Evolutionary conservation across 2,797 vertebrate genomes (phyloP).

Genomic region (Tadarida brasiliensis): DNA sequence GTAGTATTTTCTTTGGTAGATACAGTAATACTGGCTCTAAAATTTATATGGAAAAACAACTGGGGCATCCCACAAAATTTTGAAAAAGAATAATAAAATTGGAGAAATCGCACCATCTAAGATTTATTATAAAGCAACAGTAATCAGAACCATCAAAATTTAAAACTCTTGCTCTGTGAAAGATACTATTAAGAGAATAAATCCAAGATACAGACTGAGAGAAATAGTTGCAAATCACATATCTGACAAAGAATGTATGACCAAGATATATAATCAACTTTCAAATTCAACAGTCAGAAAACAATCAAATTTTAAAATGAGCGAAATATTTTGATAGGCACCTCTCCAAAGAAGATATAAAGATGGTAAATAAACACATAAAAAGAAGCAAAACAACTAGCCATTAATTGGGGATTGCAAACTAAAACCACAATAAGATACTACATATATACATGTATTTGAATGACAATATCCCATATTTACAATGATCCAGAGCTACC

Average conservation of each 20-base stretch:
- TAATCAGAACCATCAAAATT: slow-evolving; percentile 35
- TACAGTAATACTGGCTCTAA: background rate
- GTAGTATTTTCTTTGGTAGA: background rate
- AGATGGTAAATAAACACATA: background rate
- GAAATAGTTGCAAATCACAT: slow-evolving; percentile 31
- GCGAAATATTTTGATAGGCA: background rate
- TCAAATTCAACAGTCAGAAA: slow-evolving; percentile 8
- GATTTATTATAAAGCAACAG: slow-evolving; percentile 38
- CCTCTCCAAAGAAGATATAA: slow-evolving; percentile 5
- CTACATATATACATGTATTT: background rate
- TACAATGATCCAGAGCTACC: background rate
- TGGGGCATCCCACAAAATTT: background rate
- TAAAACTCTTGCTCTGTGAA: background rate
- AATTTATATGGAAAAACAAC: background rate
- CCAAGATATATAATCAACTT: slow-evolving; percentile 18
- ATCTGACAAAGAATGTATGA: background rate
- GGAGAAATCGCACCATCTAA: slow-evolving; percentile 6
- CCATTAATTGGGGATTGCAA: background rate
- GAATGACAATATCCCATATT: background rate
- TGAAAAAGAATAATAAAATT: slow-evolving; percentile 49
- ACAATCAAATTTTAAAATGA: slow-evolving; percentile 27
- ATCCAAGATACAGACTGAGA: background rate
- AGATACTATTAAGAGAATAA: slow-evolving; percentile 1
- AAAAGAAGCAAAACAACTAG: slow-evolving; percentile 1
- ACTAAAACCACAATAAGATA: background rate